A percentile compares a stretch with the other conserved stretches of the same genome.
Conservation (phyloP, 2,797 vertebrate genomes). For the Hephaestus fuliginosus region DNA sequence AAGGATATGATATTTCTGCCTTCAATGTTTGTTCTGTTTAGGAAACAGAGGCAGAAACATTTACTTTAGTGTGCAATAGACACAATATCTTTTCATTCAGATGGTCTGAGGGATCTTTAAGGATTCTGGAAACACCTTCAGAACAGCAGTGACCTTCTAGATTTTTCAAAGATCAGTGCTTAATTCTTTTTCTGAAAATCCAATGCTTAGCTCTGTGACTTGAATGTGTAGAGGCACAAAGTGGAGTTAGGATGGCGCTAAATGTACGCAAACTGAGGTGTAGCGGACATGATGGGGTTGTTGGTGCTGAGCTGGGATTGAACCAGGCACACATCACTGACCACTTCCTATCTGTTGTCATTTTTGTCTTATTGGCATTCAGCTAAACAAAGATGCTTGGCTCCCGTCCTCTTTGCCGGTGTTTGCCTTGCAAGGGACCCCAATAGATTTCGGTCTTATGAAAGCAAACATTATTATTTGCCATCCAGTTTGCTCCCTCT, state of each 20-base stretch:
- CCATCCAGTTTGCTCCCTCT: slow-evolving; percentile 32
- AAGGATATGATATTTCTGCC: no score
- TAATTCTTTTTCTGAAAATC: background rate
- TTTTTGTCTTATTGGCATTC: slow-evolving; percentile 18
- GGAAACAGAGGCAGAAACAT: no score
- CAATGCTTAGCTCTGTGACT: background rate
- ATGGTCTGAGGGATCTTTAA: background rate
- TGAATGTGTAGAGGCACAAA: background rate
- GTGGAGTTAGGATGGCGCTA: no score
- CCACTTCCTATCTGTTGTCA: slow-evolving; percentile 18
- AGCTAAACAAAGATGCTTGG: slow-evolving; percentile 36
- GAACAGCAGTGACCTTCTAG: background rate
- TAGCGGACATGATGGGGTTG: background rate
- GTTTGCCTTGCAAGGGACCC: slow-evolving; percentile 46
- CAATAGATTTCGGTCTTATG: slow-evolving; percentile 48
- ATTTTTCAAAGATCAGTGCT: background rate
- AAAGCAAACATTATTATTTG: slow-evolving; percentile 67
- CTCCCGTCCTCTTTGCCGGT: slow-evolving; percentile 34
- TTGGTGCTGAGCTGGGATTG: background rate
- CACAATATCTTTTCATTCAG: background rate
- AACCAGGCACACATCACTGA: background rate
- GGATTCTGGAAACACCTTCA: background rate
- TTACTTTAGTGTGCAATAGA: no score
- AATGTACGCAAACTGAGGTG: background rate
- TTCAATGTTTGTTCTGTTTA: no score